Evolutionary conservation across 2,113 vertebrate species (phyloP).

Genomic region (Apodemus sylvaticus): DNA sequence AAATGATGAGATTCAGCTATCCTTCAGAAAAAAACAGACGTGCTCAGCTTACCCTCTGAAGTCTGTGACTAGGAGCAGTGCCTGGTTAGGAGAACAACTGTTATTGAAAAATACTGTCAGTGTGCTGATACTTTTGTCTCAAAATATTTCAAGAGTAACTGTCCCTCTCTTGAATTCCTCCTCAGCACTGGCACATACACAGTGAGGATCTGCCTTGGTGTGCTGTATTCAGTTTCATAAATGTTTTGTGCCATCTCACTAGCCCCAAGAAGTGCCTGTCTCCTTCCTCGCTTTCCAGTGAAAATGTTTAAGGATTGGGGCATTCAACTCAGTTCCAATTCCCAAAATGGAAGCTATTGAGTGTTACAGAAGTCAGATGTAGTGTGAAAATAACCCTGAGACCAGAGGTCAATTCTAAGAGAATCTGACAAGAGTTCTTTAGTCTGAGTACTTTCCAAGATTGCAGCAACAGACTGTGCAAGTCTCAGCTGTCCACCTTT

Average conservation of each 20-base stretch:
- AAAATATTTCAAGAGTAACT: slow-evolving; percentile 14
- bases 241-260: background rate
- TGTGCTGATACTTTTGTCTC: background rate
- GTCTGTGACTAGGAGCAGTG: slow-evolving; percentile 38
- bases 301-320: background rate
- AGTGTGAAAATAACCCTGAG: background rate
- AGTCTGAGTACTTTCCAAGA: slow-evolving; percentile 21
- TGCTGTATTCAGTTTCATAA: background rate
- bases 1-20: background rate
- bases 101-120: slow-evolving; percentile 42
- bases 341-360: slow-evolving; percentile 28
- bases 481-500: background rate
- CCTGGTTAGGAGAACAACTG: slow-evolving; percentile 31
- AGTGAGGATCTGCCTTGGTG: background rate
- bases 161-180: slow-evolving; percentile 11
- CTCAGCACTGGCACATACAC: background rate
- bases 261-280: background rate
- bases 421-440: slow-evolving; percentile 14
- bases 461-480: background rate
- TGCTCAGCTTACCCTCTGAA: slow-evolving; percentile 25
- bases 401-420: background rate
- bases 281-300: background rate
- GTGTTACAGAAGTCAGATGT: background rate
- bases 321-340: background rate
- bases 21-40: background rate